Evolutionary conservation across 1,140 invertebrate genomes (phyloP).

Genomic region (Ips typographus): DNA sequence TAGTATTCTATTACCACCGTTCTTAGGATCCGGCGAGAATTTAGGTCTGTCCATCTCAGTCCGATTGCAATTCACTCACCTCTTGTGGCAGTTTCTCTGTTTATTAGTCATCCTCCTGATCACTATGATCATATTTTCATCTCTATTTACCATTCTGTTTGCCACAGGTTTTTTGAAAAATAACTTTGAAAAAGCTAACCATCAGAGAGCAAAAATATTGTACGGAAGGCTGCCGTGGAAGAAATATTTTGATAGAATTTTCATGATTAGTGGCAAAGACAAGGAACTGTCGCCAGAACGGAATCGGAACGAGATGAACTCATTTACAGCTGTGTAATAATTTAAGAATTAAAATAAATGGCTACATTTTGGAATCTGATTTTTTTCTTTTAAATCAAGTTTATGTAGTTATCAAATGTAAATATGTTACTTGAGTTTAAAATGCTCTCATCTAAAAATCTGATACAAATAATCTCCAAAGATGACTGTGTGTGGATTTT

Average conservation of each 20-base stretch:
- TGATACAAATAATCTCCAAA: background rate
- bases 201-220: conserved; percentile 32
- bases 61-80: conserved; percentile 7
- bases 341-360: conserved; percentile 5
- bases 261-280: conserved; percentile 22
- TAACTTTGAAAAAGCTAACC: conserved; percentile 29
- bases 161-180: conserved; percentile 25
- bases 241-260: conserved; percentile 29
- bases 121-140: conserved; percentile 19
- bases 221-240: conserved; percentile 29
- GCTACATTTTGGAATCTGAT: background rate
- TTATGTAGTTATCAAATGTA: background rate
- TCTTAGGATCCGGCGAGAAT: conserved; percentile 25
- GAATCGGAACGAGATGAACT: conserved; percentile 20
- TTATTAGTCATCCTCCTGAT: conserved; percentile 14
- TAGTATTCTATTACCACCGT: conserved; percentile 23
- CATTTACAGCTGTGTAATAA: conserved; percentile 17
- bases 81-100: conserved; percentile 39
- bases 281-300: conserved; percentile 25
- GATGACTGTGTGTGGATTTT: background rate
- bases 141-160: conserved; percentile 28
- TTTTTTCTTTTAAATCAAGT: background rate
- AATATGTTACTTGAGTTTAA: no score
- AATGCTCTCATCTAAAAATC: no score
- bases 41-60: conserved; percentile 17